Conservation (phyloP, 1,140 invertebrate genomes). For the Homarus americanus region DNA sequence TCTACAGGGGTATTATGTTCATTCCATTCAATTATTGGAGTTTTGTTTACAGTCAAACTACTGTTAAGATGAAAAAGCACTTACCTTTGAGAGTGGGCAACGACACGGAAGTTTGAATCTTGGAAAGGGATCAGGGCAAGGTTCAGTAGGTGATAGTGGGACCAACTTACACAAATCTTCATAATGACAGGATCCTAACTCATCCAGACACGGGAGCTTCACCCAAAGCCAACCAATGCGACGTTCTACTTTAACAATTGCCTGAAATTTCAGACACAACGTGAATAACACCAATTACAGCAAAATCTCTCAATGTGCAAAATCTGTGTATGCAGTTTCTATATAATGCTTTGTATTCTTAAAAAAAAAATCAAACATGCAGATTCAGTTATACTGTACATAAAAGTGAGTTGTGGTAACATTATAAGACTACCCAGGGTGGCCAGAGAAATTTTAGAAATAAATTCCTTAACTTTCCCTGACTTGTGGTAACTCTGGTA, state of each 20-base stretch:
- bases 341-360: no score
- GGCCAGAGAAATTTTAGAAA: no score
- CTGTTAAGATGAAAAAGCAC: not conserved
- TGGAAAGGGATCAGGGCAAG: conserved; percentile 46
- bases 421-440: no score
- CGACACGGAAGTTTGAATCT: conserved; percentile 42
- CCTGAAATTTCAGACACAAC: not conserved
- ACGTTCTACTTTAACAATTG: conserved; percentile 41
- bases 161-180: conserved; percentile 30
- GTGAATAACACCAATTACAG: not conserved
- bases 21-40: not conserved
- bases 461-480: no score
- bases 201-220: conserved; percentile 37
- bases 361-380: no score
- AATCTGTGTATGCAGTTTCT: no score
- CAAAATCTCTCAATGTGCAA: no score
- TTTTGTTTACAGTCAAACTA: not conserved
- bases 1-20: not conserved
- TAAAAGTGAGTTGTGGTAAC: no score
- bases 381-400: no score
- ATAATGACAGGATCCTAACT: conserved; percentile 38
- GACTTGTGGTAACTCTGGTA: no score
- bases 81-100: conserved; percentile 27
- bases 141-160: conserved; percentile 4
- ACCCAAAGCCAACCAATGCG: conserved; percentile 37